Evolutionary conservation across 1,140 invertebrate species (phyloP).

Genomic region (Hydropsyche tenuis): DNA sequence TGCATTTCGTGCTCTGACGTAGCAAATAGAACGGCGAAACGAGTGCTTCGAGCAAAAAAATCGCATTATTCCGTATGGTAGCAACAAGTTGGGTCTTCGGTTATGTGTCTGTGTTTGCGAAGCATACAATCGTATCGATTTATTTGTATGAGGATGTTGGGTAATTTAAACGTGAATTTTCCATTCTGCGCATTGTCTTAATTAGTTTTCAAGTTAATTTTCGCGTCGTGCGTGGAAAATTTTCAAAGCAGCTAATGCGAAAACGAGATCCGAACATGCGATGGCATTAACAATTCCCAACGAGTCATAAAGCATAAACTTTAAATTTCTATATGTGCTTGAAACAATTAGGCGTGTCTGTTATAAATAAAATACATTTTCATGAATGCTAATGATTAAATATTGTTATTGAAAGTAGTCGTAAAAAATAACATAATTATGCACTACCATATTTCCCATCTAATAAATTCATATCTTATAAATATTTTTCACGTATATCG

Average conservation of each 20-base stretch:
- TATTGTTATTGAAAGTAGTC: no score
- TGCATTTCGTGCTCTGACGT: no score
- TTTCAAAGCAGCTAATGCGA: slow-evolving; percentile 8
- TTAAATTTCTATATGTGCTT: not conserved
- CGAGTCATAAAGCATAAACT: slow-evolving; percentile 2
- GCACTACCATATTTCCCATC: no score
- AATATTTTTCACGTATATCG: not conserved
- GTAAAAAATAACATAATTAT: no score
- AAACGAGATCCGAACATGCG: not conserved
- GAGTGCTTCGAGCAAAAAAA: no score
- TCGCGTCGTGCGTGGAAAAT: not conserved
- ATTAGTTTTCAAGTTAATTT: slow-evolving; percentile 26
- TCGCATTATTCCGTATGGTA: no score
- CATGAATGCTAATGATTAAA: no score
- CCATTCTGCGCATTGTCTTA: slow-evolving; percentile 5
- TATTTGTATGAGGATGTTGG: not conserved
- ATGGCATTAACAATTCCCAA: not conserved
- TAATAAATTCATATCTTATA: not conserved
- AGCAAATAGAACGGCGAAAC: no score
- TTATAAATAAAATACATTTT: no score
- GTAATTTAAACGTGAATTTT: not conserved
- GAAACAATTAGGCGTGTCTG: not conserved
- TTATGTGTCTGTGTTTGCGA: no score
- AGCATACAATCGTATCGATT: no score
- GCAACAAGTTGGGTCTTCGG: no score